These are phyloP conservation scores for Macroglossus sobrinus DNA, from an alignment of 2,113 vertebrate genomes.

Conservation along the genomic window DNA sequence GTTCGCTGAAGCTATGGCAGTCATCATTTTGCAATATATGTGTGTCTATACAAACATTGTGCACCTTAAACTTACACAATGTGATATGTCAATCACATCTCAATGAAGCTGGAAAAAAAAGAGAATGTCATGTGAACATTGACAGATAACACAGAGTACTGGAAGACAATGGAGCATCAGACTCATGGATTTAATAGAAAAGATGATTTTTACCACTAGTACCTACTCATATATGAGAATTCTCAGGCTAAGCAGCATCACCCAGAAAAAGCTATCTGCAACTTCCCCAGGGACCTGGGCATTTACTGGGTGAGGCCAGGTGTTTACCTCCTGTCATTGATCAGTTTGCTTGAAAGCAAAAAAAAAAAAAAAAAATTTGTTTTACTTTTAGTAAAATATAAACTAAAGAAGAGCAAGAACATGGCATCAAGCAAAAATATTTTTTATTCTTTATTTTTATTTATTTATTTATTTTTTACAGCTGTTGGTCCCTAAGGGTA, in stretches of 20 bases:
- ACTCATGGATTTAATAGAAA: background rate
- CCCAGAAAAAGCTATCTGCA: background rate
- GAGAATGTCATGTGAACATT: background rate
- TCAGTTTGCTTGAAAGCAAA: background rate
- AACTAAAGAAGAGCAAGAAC: background rate
- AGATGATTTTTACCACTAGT: background rate
- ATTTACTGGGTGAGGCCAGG: background rate
- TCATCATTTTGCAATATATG: background rate
- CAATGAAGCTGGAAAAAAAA: background rate
- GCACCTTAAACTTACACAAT: background rate
- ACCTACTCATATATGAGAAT: background rate
- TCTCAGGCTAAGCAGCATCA: background rate
- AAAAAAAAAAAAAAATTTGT: background rate
- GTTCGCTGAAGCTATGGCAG: background rate
- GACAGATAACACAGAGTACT: background rate
- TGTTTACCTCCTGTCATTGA: background rate
- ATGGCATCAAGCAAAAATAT: background rate
- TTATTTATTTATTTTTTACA: background rate
- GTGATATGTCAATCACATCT: background rate
- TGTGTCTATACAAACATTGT: background rate
- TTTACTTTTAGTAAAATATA: background rate
- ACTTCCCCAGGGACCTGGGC: background rate
- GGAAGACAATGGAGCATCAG: background rate
- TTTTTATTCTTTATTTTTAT: background rate
- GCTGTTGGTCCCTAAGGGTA: background rate